Evolutionary conservation across 2,888 invertebrate genomes (phyloP).

Genomic region (Baronia brevicornis): DNA sequence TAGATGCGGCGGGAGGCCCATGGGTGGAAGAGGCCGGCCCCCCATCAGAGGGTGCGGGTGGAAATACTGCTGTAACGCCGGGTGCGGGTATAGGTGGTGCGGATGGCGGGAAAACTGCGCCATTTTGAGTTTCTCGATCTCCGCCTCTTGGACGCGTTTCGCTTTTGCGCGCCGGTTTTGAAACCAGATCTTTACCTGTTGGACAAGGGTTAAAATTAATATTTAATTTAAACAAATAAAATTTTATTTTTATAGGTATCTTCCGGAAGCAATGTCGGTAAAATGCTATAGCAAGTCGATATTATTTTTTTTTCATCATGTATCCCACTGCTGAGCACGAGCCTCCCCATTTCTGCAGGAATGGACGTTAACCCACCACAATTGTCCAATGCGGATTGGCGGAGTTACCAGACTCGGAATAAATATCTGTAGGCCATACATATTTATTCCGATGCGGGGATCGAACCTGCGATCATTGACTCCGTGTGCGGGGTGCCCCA

Average conservation of each 20-base stretch:
- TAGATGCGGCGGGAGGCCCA: conserved; percentile 62
- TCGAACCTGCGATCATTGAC: too few species aligned
- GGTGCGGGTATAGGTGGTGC: conserved; percentile 76
- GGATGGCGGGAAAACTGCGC: conserved; percentile 77
- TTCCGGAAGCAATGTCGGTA: too few species aligned
- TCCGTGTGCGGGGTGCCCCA: too few species aligned
- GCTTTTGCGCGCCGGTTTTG: conserved; percentile 97
- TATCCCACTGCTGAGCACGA: too few species aligned
- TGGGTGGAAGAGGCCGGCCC: conserved; percentile 60
- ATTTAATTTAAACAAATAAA: neutral
- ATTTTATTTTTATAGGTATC: too few species aligned
- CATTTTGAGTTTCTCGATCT: conserved; percentile 96
- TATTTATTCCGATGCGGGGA: too few species aligned
- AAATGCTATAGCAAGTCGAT: too few species aligned
- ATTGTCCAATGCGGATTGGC: too few species aligned
- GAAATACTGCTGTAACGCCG: conserved; percentile 78
- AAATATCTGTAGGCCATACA: too few species aligned
- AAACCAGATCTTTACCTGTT: conserved; percentile 92
- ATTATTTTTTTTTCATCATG: neutral
- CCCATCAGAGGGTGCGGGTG: conserved; percentile 77
- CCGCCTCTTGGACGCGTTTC: conserved; percentile 97
- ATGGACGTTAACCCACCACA: too few species aligned
- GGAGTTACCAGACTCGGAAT: too few species aligned
- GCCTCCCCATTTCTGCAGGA: too few species aligned
- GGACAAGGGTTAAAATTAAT: conserved; percentile 24